phyloP scores from a whole-genome alignment of 2,113 vertebrate genomes.

The Oryctolagus cuniculus region mOryCun1.1 NC_091442.1:35845001-35845500 shows the following conservation, averaged over 20 bases:
- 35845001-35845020: background rate
- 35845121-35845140: conserved; percentile 11
- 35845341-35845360: conserved; percentile 65
- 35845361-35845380: conserved; percentile 15
- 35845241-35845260: conserved; percentile 16
- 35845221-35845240: conserved; percentile 26
- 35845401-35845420: conserved; percentile 66
- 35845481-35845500: conserved; percentile 60
- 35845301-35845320: background rate
- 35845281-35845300: conserved; percentile 62
- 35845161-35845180: background rate
- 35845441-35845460: conserved; percentile 77
- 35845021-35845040: background rate
- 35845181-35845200: conserved; percentile 47
- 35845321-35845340: conserved; percentile 67
- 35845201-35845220: background rate
- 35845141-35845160: conserved; percentile 15
- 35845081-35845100: background rate
- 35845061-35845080: background rate
- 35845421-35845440: conserved; percentile 77
- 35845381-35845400: conserved; percentile 61
- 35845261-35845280: conserved; percentile 52
- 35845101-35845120: background rate
- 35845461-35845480: conserved; percentile 64
- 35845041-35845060: conserved; percentile 25